Evolutionary conservation across 1,140 invertebrate genomes (phyloP).

Genomic region (Drosophila paulistorum): DNA sequence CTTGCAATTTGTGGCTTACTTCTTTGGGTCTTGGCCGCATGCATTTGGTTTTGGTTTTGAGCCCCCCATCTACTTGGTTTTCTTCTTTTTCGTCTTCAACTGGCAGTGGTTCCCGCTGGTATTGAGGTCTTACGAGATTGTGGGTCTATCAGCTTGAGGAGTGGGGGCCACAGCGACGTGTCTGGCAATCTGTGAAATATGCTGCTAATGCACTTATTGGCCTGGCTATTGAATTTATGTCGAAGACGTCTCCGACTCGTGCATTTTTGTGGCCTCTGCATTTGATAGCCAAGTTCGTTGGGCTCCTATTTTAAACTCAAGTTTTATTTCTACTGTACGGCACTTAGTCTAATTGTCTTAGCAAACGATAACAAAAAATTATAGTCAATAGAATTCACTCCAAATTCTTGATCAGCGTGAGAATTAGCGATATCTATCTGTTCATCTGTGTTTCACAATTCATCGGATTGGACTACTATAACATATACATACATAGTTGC

Average conservation of each 20-base stretch:
- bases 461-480: too few relatives aligned
- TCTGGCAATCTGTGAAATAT: conserved; percentile 82
- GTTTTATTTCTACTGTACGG: conserved; percentile 39
- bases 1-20: conserved; percentile 81
- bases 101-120: conserved; percentile 17
- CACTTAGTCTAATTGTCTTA: conserved; percentile 67
- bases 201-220: conserved; percentile 81
- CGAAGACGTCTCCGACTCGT: conserved; percentile 54
- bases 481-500: too few relatives aligned
- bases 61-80: background rate
- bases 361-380: too few relatives aligned
- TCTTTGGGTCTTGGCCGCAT: conserved; percentile 59
- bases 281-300: conserved; percentile 37
- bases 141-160: conserved; percentile 27
- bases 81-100: background rate
- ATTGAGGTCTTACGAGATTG: conserved; percentile 2
- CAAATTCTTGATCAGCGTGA: too few relatives aligned
- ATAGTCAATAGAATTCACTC: too few relatives aligned
- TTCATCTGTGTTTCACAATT: too few relatives aligned
- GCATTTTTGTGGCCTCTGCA: conserved; percentile 38
- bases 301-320: conserved; percentile 53
- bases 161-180: conserved; percentile 59
- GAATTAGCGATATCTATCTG: too few relatives aligned
- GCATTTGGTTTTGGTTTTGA: conserved; percentile 39
- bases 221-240: conserved; percentile 78